A percentile compares a stretch with the other conserved stretches of the same genome.
Conservation (phyloP, 2,113 vertebrate species). For the Dendropsophus ebraccatus region DNA sequence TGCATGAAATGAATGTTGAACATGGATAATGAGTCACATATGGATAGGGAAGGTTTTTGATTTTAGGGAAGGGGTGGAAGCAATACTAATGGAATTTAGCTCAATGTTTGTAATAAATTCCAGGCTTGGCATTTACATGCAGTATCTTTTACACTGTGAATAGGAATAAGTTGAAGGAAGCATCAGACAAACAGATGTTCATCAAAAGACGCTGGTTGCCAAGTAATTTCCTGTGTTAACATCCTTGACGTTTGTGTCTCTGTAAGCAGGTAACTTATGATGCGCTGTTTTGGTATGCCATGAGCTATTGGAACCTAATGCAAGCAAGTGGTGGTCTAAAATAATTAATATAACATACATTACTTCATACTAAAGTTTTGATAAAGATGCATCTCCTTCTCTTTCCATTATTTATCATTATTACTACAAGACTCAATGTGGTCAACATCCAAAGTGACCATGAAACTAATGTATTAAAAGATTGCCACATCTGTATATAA, state of each 20-base stretch:
- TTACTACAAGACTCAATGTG: too few relatives aligned
- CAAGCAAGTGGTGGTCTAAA: not conserved
- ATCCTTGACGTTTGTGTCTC: not conserved
- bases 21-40: constrained; percentile 39
- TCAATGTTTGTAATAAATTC: constrained; percentile 35
- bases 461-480: too few relatives aligned
- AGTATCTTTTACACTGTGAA: constrained; percentile 7
- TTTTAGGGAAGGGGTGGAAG: constrained; percentile 18
- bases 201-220: constrained; percentile 14
- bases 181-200: constrained; percentile 46
- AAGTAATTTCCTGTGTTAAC: constrained; percentile 34
- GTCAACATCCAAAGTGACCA: too few relatives aligned
- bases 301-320: too few relatives aligned
- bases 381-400: too few relatives aligned
- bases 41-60: not conserved
- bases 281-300: not conserved
- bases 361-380: not conserved
- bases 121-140: constrained; percentile 24
- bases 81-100: constrained; percentile 24
- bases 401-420: too few relatives aligned
- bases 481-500: too few relatives aligned
- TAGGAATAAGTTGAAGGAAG: constrained; percentile 20
- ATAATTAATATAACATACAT: not conserved
- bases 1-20: constrained; percentile 17
- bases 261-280: not conserved